These are phyloP conservation scores for Cantharis nigra DNA, from an alignment of 2,888 invertebrate genomes.

Conservation along the genomic window DNA sequence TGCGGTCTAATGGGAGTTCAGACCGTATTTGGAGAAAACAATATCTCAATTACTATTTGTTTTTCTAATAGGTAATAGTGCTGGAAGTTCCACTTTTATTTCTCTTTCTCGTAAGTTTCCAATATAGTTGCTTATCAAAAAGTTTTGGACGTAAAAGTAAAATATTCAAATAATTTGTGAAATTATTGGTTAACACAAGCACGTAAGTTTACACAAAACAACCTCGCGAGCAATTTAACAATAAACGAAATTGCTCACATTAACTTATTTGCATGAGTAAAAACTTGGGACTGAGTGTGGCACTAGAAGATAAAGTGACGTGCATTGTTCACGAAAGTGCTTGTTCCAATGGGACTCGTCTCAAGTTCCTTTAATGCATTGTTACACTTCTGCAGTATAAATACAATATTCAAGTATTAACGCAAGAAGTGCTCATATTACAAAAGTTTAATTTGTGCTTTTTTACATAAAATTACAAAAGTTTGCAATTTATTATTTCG, in stretches of 20 bases:
- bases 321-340: slow-evolving; percentile 9
- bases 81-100: neutral
- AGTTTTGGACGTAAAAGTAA: neutral
- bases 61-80: neutral
- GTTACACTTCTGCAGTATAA: neutral
- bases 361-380: neutral
- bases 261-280: slow-evolving; percentile 11
- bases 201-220: neutral
- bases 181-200: neutral
- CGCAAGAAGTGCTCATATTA: neutral
- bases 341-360: neutral
- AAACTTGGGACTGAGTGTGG: slow-evolving; percentile 8
- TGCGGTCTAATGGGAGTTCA: no score
- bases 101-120: neutral
- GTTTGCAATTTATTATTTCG: neutral
- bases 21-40: neutral
- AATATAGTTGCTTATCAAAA: neutral
- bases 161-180: neutral
- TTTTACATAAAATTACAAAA: neutral
- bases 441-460: neutral
- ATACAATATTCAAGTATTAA: neutral
- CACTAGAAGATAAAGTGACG: slow-evolving; percentile 9
- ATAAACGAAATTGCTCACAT: neutral
- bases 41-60: neutral
- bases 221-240: neutral